Percentiles rank a stretch among this genome's conserved stretches.
Conservation (phyloP, 2,888 invertebrate species). For the Volucella zonaria region DNA sequence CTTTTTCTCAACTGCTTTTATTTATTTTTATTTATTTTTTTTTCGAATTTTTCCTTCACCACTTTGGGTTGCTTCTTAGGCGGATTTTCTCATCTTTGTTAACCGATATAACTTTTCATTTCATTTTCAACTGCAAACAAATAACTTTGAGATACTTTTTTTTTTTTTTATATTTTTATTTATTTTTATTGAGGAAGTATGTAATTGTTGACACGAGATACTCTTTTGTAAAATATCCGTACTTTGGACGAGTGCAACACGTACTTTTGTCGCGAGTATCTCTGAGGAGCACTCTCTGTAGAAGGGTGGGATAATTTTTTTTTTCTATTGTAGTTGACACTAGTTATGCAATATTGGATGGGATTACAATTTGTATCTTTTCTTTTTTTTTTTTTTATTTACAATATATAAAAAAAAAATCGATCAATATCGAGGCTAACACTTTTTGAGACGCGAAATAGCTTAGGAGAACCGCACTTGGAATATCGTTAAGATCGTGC, state of each 20-base stretch:
- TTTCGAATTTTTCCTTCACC: slow-evolving; percentile 25
- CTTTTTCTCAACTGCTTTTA: slow-evolving; percentile 56
- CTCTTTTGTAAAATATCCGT: slow-evolving; percentile 15
- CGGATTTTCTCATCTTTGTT: slow-evolving; percentile 71
- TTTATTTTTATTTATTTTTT: slow-evolving; percentile 42
- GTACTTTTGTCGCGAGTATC: not conserved
- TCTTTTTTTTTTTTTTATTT: not conserved
- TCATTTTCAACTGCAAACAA: slow-evolving; percentile 50
- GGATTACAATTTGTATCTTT: slow-evolving; percentile 1
- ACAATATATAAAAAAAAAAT: slow-evolving; percentile 20
- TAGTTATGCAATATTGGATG: slow-evolving; percentile 17
- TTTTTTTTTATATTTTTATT: slow-evolving; percentile 21
- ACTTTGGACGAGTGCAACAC: too few relatives aligned
- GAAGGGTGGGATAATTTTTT: slow-evolving; percentile 35
- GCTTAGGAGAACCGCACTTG: slow-evolving; percentile 45
- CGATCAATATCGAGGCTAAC: slow-evolving; percentile 5
- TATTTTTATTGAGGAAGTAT: slow-evolving; percentile 61
- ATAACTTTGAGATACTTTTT: not conserved
- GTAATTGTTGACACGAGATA: slow-evolving; percentile 39
- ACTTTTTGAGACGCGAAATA: slow-evolving; percentile 34
- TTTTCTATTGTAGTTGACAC: not conserved
- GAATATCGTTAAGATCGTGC: slow-evolving; percentile 7
- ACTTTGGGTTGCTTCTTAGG: slow-evolving; percentile 51
- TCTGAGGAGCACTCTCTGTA: slow-evolving; percentile 52
- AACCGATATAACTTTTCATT: slow-evolving; percentile 72